Evolutionary conservation across 2,113 vertebrate genomes (phyloP), one percentile per base, ranked within the genome.

Genomic region (Scolopax mira): DNA sequence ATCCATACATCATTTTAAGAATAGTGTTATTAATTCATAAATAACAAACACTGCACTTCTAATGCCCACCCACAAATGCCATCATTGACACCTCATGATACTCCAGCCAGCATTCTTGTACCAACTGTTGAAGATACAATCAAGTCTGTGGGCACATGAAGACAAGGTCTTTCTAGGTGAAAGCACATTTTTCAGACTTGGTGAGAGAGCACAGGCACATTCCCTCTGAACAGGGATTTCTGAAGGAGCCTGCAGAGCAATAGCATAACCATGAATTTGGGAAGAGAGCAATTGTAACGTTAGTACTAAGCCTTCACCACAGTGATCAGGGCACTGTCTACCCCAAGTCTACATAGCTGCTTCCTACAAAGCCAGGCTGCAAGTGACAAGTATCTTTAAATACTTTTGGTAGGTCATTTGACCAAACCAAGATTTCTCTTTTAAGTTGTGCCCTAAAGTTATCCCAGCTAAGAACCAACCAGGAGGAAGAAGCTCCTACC

Each of bases 241-340:
- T 64, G 39, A 74, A 71, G 30, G 10, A 93, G 10, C 19, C 65
- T 4, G 4, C 48, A 46, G 10, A 85, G 39, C 61, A 75, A 30
- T 9, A 24, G 33, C 4, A 1, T 23, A 73, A 70, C 60, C 31
- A 16, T 12, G 46, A 79, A 62, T 84, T 17, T 66, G 23, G 51
- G 46, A 49, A 58, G 52, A 9, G 22, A 44, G 23, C 22, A 46
- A 67, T 31, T 25, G 31, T 46, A 16, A 46, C 5, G 5, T 16
- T 5, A 51, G 27, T 27, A 41, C 13, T 18, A 23, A 88, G 12
- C 28, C 37, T 44, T 80, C 9, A 5, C 35, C 54, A 11, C 1
- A 1, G 42, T 18, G 21, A 35, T 57, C 21, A 31, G 17, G 12
- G 12, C 2, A 1, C 8, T 1, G 3, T 14, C 10, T n/a, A 12